These are phyloP conservation scores for Anhinga rufa DNA, from an alignment of 2,113 vertebrate species.

Conservation along the genomic window DNA sequence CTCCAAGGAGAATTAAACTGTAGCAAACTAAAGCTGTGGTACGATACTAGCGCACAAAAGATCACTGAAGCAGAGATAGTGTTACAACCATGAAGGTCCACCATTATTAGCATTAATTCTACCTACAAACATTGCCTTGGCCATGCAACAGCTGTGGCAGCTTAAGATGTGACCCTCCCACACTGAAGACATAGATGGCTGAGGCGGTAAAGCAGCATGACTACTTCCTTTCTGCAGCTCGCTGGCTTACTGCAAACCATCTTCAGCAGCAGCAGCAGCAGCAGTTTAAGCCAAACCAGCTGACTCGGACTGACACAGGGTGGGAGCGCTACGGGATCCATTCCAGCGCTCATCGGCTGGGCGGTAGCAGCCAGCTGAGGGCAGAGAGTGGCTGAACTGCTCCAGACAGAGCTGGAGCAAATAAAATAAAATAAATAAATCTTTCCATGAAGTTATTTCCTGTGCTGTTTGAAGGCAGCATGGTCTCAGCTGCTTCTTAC, in stretches of 20 bases:
- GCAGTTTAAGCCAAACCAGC: neutral
- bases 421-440: neutral
- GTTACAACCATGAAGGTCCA: neutral
- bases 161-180: neutral
- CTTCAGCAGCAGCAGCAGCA: neutral
- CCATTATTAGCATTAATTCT: neutral
- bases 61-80: neutral
- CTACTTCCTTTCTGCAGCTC: neutral
- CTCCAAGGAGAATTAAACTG: neutral
- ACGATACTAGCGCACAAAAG: neutral
- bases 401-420: constrained; percentile 5
- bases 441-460: constrained; percentile 19
- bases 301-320: neutral
- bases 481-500: neutral
- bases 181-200: neutral
- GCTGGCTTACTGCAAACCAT: neutral
- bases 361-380: neutral
- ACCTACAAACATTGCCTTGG: neutral
- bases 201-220: neutral
- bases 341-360: neutral
- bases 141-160: neutral
- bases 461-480: neutral
- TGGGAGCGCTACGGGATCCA: neutral
- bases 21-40: neutral
- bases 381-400: neutral